Base-by-base conservation (phyloP, 2,113 vertebrate species). In the Rostratula benghalensis region DNA sequence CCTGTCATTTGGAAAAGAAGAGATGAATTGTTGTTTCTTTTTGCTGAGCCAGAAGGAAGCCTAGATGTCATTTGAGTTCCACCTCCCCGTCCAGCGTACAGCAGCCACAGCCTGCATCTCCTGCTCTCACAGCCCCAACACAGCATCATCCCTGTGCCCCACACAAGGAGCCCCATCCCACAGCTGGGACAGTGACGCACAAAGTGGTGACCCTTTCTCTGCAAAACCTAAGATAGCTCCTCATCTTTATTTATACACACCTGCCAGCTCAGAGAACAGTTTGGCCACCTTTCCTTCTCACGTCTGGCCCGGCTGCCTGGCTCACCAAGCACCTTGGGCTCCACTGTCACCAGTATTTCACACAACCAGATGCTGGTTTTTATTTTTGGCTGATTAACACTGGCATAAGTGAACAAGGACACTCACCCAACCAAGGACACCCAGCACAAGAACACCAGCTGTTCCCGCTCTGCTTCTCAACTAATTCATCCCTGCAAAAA, bases 361-460 rank as follows among this genome's bases (percentile, higher is more conserved):
- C 46, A 76, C 7, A 63, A 33, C 48, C 88, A 94, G 90, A 82
- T 91, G 65, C 30, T 69, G 27, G 23, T 69, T 46, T 61, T 78
- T 84, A 90, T 90, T 92, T 95, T 65, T 85, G 83, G 77, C 61
- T 33, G 37, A 68, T 51, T 69, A 74, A 39, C 57, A 35, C 3
- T 59, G 46, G 50, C 24, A 0, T 53, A 78, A 80, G 48, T 17
- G 61, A 87, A 46, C 60, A 69, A 93, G 86, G 70, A 93, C 69
- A 35, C 57, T 81, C 73, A n/a, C 43, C 70, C 50, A 92, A 92
- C 33, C 30, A 60, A 81, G 83, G 91, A 78, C 85, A 56, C 37
- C 31, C 21, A 68, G 79, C 53, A 77, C 67, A 87, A 70, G 67
- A 87, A 76, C 88, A 93, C 24, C 84, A 93, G 86, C 74, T 94